phyloP scores from a whole-genome alignment of 2,113 vertebrate genomes.

The Grus americana region DNA sequence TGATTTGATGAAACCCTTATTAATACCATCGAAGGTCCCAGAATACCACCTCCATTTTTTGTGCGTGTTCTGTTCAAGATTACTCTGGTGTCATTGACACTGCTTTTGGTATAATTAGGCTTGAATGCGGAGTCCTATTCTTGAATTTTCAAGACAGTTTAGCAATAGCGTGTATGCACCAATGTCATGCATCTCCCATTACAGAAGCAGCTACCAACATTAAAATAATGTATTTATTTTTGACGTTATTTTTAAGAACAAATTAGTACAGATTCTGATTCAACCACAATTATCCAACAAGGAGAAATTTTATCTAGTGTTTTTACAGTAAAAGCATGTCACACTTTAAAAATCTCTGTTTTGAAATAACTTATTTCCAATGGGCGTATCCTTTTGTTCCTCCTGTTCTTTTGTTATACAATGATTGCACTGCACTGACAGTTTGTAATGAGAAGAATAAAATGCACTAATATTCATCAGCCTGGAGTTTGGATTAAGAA shows the following conservation, averaged over 20 bases:
- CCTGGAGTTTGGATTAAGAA: not conserved
- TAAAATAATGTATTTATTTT: not conserved
- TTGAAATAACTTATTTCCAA: not conserved
- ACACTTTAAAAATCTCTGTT: not conserved
- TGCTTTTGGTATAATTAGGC: not conserved
- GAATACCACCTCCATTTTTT: conserved; percentile 1
- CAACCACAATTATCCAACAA: not conserved
- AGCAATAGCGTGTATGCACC: not conserved
- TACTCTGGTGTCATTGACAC: not conserved
- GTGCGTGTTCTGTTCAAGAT: not conserved
- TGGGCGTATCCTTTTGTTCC: not conserved
- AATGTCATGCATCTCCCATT: not conserved
- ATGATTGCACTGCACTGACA: not conserved
- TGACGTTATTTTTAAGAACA: not conserved
- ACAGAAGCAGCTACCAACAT: not conserved
- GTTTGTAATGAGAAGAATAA: not conserved
- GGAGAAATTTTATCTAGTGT: not conserved
- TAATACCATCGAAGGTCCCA: conserved; percentile 13
- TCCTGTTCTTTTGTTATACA: not conserved
- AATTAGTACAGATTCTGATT: not conserved
- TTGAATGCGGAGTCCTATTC: not conserved
- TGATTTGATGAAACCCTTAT: conserved; percentile 48
- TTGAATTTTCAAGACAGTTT: not conserved
- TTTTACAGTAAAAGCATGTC: not conserved
- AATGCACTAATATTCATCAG: not conserved